A percentile compares a stretch with the other conserved stretches of the same genome.
Evolutionary conservation across 2,797 vertebrate genomes (phyloP).

Genomic region (Silurus aristotelis): DNA sequence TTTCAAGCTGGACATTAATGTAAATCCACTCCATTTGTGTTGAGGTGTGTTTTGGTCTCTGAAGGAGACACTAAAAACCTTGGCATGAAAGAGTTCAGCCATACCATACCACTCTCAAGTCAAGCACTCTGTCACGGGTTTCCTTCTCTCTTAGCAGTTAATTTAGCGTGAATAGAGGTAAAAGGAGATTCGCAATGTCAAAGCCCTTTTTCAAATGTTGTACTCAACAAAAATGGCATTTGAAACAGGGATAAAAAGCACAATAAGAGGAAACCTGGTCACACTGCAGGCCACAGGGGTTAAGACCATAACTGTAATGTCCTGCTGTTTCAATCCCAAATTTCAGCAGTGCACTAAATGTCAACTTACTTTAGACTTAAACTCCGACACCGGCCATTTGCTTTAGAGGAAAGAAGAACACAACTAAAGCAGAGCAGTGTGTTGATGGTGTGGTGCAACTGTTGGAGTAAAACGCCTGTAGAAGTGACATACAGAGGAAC

Average conservation of each 20-base stretch:
- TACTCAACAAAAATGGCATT: background rate
- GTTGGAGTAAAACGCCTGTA: constrained; percentile 61
- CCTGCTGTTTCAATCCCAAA: constrained; percentile 64
- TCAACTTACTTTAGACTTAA: constrained; percentile 67
- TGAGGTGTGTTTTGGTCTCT: background rate
- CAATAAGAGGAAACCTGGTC: constrained; percentile 52
- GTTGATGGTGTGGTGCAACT: constrained; percentile 33
- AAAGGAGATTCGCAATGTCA: background rate
- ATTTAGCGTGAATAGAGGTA: constrained; percentile 6
- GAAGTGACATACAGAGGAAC: constrained; percentile 59
- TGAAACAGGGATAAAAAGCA: background rate
- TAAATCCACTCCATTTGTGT: constrained; percentile 23
- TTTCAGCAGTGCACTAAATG: constrained; percentile 67
- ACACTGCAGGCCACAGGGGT: constrained; percentile 39
- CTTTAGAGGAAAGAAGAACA: constrained; percentile 30
- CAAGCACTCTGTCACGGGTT: constrained; percentile 10
- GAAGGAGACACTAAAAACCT: constrained; percentile 22
- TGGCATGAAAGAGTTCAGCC: constrained; percentile 14
- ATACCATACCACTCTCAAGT: constrained; percentile 3
- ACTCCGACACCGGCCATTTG: constrained; percentile 56
- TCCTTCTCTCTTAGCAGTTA: constrained; percentile 13
- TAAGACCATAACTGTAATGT: constrained; percentile 67
- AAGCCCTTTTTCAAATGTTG: background rate
- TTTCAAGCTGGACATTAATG: constrained; percentile 17
- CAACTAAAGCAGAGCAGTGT: constrained; percentile 32